A percentile compares a stretch with the other conserved stretches of the same genome.
These are phyloP conservation scores for Pectinophora gossypiella DNA, from an alignment of 1,140 invertebrate genomes.

Conservation along the genomic window DNA sequence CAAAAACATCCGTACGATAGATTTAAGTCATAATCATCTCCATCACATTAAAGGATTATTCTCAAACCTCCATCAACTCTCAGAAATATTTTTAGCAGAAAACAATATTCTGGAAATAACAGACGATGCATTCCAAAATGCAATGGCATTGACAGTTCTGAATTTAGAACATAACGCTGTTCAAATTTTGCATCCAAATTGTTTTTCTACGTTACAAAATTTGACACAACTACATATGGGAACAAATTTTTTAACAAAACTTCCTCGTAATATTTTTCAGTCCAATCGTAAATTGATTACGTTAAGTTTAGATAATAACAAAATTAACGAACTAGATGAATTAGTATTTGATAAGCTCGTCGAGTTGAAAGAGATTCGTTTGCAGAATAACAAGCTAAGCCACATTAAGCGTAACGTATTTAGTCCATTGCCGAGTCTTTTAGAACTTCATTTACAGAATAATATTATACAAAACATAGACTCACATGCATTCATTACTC, in stretches of 20 bases:
- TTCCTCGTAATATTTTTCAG: conserved; percentile 85
- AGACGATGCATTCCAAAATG: conserved; percentile 87
- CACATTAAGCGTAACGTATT: conserved; percentile 87
- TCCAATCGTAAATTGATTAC: conserved; percentile 85
- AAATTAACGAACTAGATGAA: conserved; percentile 86
- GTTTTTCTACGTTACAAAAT: conserved; percentile 83
- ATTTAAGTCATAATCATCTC: conserved; percentile 92
- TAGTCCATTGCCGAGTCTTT: conserved; percentile 84
- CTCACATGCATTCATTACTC: conserved; percentile 86
- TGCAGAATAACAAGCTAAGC: conserved; percentile 89
- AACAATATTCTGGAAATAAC: conserved; percentile 93
- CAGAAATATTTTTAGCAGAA: conserved; percentile 89
- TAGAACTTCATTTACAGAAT: conserved; percentile 92
- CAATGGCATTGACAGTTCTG: conserved; percentile 85
- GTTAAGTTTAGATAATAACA: conserved; percentile 93
- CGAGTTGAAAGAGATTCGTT: conserved; percentile 86
- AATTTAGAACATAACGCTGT: conserved; percentile 93
- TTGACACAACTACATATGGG: conserved; percentile 90
- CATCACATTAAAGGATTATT: conserved; percentile 90
- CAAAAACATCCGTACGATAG: conserved; percentile 85
- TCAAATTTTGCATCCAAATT: conserved; percentile 82
- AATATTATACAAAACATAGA: conserved; percentile 89
- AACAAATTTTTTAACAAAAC: conserved; percentile 88
- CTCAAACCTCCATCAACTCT: conserved; percentile 83
- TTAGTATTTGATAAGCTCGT: conserved; percentile 86